Base-by-base conservation (phyloP, 2,888 invertebrate genomes). In the Amaurobius ferox region DNA sequence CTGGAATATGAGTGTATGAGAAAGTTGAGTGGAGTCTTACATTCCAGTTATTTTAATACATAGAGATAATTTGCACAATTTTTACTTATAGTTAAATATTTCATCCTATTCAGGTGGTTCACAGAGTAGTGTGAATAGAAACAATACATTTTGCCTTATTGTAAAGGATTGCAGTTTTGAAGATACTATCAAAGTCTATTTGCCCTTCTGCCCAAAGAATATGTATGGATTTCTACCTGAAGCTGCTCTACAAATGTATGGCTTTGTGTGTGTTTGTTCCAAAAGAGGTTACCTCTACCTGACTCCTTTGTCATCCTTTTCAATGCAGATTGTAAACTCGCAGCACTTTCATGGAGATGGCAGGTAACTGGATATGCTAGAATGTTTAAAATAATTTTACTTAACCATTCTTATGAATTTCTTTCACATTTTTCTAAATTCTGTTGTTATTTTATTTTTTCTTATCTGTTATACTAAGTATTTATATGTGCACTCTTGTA, bases 231-330 rank as follows among this genome's bases (percentile, higher is more conserved):
- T 73, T 9, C n/a, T 80, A 39, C 80, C 80, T 35, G 74, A 68
- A 13, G 16, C 55, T 29, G 0, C 35, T 23, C 30, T 80, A 16
- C 67, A 80, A n/a, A 26, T 80, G 16, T 61, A 44, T 68, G 80
- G 80, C 29, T 80, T 80, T 68, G 11, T 32, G 5, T 80, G 80
- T 30, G 11, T 74, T 61, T 40, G 61, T 35, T 80, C 80, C 23
- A 66, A 80, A 40, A 80, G 55, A 2, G 68, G 80, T 1, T 55
- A 67, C 40, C 68, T 80, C 13, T 80, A 80, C 39, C 35, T 80
- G 11, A 73, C 40, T 26, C 55, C 80, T 28, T 55, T 68, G 23
- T 40, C 73, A 30, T 29, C 23, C 5, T 80, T 80, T 74, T 67
- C 44, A 0, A 61, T 80, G 13, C 28, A 40, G 62, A 29, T 40